phyloP scores from a whole-genome alignment of 1,140 invertebrate species.

The Hycleus cichorii region DNA sequence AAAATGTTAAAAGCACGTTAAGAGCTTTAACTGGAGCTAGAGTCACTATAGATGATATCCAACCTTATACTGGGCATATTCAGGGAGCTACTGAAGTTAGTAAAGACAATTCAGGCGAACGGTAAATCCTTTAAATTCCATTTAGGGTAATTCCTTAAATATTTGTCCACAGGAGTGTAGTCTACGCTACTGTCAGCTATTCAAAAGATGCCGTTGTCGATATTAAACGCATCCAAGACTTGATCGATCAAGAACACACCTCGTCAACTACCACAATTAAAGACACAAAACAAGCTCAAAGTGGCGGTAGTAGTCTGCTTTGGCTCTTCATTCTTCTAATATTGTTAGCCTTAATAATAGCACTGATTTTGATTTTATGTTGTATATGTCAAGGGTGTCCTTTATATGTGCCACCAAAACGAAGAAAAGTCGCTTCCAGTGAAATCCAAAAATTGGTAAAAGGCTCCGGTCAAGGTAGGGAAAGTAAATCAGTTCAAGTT shows the following conservation, averaged over 20 bases:
- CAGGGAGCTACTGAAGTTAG: slow-evolving; percentile 43
- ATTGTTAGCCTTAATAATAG: slow-evolving; percentile 61
- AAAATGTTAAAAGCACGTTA: slow-evolving; percentile 62
- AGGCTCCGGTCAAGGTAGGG: slow-evolving; percentile 45
- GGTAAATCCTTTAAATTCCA: slow-evolving; percentile 24
- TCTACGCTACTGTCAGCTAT: slow-evolving; percentile 62
- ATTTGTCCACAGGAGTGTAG: slow-evolving; percentile 56
- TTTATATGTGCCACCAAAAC: slow-evolving; percentile 66
- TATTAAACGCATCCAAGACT: slow-evolving; percentile 52
- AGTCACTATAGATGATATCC: slow-evolving; percentile 64
- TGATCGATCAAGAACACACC: slow-evolving; percentile 23
- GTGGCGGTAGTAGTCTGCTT: slow-evolving; percentile 43
- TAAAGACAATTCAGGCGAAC: slow-evolving; percentile 33
- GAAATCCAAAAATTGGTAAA: slow-evolving; percentile 25
- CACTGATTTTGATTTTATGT: slow-evolving; percentile 64
- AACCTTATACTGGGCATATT: slow-evolving; percentile 54
- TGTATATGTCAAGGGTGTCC: slow-evolving; percentile 76
- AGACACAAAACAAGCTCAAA: slow-evolving; percentile 9
- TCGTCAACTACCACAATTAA: slow-evolving; percentile 13
- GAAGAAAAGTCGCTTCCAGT: slow-evolving; percentile 26
- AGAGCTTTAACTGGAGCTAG: slow-evolving; percentile 67
- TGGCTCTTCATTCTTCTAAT: slow-evolving; percentile 70
- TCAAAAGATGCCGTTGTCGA: slow-evolving; percentile 60
- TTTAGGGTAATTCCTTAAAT: not conserved
- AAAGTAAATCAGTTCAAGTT: slow-evolving; percentile 59